Evolutionary conservation across 2,888 invertebrate genomes (phyloP).

Genomic region (Cepaea hortensis): DNA sequence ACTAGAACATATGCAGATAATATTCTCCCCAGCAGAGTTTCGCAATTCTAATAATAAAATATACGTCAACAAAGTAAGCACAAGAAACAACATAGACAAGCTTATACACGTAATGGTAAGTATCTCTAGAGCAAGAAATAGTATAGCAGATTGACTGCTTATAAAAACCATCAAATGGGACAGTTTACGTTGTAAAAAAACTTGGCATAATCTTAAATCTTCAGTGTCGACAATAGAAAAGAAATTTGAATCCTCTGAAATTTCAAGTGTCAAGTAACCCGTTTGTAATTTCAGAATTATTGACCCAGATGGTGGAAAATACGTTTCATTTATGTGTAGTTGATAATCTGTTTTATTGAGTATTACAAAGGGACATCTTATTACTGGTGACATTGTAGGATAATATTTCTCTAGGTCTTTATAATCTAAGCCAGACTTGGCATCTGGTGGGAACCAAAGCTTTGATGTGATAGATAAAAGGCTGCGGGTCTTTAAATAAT

Average conservation of each 20-base stretch:
- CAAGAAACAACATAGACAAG: slow-evolving; percentile 9
- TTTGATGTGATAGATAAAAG: neutral
- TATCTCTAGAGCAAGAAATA: neutral
- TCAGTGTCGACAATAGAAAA: neutral
- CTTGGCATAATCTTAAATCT: neutral
- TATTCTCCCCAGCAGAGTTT: slow-evolving; percentile 11
- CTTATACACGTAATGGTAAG: slow-evolving; percentile 15
- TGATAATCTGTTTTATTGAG: neutral
- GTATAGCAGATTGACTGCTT: neutral
- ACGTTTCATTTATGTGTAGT: neutral
- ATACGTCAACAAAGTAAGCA: slow-evolving; percentile 21
- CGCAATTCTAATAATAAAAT: neutral
- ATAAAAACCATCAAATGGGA: neutral
- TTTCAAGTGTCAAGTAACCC: neutral
- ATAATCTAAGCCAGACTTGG: neutral
- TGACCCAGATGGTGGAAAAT: neutral
- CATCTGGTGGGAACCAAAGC: neutral
- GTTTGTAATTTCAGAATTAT: neutral
- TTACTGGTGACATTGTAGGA: neutral
- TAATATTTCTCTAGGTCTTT: neutral
- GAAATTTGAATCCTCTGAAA: neutral
- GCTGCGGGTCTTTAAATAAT: neutral
- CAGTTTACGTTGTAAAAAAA: neutral
- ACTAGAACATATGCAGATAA: neutral
- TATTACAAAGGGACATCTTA: neutral